These are phyloP conservation scores for Galeopterus variegatus DNA, from an alignment of 2,113 vertebrate genomes.

Conservation along the genomic window DNA sequence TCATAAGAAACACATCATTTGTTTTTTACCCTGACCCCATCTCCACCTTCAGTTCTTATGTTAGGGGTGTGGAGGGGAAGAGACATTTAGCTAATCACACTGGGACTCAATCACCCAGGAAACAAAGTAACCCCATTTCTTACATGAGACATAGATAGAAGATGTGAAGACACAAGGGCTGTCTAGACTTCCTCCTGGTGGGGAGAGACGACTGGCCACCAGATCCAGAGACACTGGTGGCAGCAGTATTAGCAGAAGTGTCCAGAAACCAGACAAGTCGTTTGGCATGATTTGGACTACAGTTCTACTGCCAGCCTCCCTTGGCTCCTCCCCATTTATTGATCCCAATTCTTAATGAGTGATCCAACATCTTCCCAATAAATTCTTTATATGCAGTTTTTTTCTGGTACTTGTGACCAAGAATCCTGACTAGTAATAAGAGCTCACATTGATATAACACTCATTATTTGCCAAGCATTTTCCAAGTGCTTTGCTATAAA, in stretches of 20 bases:
- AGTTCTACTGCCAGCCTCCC: not conserved
- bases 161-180: not conserved
- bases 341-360: not conserved
- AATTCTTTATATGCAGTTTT: not conserved
- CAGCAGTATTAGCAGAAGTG: not conserved
- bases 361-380: not conserved
- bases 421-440: not conserved
- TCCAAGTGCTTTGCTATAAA: not conserved
- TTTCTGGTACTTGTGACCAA: not conserved
- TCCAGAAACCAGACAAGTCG: not conserved
- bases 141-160: not conserved
- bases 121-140: not conserved
- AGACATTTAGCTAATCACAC: not conserved
- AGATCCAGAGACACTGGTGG: not conserved
- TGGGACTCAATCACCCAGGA: not conserved
- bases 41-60: conserved; percentile 17
- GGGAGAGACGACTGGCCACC: not conserved
- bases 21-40: not conserved
- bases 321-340: not conserved
- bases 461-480: not conserved
- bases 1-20: not conserved
- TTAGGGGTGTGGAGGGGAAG: not conserved
- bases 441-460: not conserved
- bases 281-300: not conserved
- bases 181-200: not conserved